Base-by-base conservation (phyloP, 37 sponge, comb jelly and placozoan species). In the Chondrosia reniformis region DNA sequence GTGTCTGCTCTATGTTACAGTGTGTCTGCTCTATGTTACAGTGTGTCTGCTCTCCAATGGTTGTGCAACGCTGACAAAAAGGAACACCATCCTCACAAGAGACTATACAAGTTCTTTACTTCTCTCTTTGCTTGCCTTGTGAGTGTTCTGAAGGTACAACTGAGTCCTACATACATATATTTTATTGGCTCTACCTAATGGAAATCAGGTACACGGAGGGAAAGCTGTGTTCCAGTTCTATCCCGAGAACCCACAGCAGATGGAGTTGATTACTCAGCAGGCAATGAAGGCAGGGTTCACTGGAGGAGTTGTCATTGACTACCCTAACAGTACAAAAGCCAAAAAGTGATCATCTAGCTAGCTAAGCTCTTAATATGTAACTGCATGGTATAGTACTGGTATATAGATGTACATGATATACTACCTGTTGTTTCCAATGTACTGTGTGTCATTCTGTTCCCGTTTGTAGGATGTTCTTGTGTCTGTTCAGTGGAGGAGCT, bases 1-100 rank as follows among this genome's bases (percentile, higher is more conserved):
- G n/a, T n/a, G n/a, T 28, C 31, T 7, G 52, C 32, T 45, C 4
- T 41, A 63, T 22, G 31, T 57, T 5, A 73, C 22, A 37, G 24
- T 74, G 37, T 25, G 62, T 6, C 46, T 59, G 24, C 28, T 45
- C 63, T 13, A 58, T 67, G 38, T 21, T 74, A 46, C 57, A 91
- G 99, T 74, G 74, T 99, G 33, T 99, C 99, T 24, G 94, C 96
- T 25, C 80, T 99, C 0, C 99, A 99, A 85, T 99, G 99, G 99
- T 81, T 99, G 38, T 99, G 99, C 77, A 99, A 99, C 75, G 99
- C 99, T n/a, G 96, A 99, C 84, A 95, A 81, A 42, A 93, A 80
- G 45, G 41, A 58, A 45, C 99, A 99, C 72, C 59, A 89, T 21
- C 96, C 96, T 32, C 79, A 80, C 43, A 86, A 86, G 58, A 82